These are phyloP conservation scores for Chiroxiphia lanceolata DNA, from an alignment of 2,797 vertebrate species.

Conservation along the genomic window DNA sequence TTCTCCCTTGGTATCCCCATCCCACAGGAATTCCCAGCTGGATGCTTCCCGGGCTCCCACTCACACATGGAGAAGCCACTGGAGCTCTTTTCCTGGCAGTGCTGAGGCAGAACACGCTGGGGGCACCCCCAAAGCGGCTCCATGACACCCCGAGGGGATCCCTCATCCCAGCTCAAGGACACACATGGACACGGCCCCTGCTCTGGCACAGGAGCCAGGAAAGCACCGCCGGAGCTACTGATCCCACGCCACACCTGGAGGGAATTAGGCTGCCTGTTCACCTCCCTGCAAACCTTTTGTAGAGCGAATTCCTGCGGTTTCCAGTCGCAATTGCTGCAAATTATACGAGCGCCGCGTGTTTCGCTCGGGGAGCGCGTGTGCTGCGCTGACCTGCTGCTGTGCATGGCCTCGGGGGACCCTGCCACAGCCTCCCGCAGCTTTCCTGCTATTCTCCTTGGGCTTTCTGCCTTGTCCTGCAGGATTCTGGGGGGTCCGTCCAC, in stretches of 20 bases:
- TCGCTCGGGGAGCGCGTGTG: not conserved
- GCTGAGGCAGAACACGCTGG: fast-evolving
- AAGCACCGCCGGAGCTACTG: not conserved
- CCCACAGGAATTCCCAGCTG: not conserved
- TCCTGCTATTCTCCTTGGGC: no score
- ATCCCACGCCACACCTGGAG: constrained; percentile 19
- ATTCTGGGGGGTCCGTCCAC: not conserved
- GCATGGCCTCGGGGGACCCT: not conserved
- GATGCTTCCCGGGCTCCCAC: fast-evolving
- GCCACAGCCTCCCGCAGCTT: fast-evolving
- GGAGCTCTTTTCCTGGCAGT: not conserved
- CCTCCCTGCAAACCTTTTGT: constrained; percentile 43
- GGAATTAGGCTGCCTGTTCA: constrained; percentile 34
- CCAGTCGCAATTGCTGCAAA: constrained; percentile 31
- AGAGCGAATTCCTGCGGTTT: constrained; percentile 59
- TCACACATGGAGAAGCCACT: not conserved
- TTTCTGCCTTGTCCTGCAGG: not conserved
- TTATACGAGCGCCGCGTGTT: constrained; percentile 11
- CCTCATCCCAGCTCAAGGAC: not conserved
- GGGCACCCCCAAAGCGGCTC: not conserved
- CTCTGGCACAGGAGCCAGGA: not conserved
- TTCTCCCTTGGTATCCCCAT: not conserved
- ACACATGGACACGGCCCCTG: fast-evolving
- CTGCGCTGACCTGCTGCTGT: not conserved
- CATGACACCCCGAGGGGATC: not conserved